Base-by-base conservation (phyloP, 2,888 invertebrate species). In the Lasioglossum calceatum region DNA sequence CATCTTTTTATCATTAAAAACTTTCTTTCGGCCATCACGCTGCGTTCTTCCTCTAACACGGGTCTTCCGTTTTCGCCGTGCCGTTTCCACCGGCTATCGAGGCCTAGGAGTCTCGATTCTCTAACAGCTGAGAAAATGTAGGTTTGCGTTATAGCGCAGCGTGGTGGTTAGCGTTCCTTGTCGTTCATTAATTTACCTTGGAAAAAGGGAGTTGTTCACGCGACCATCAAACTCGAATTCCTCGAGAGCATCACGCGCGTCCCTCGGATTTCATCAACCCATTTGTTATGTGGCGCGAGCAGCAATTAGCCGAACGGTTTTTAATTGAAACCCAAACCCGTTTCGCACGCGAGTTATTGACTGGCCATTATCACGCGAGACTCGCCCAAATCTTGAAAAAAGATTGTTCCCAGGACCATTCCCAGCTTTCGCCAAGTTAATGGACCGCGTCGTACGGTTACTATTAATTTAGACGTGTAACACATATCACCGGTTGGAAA, bases 251-350 rank as follows among this genome's bases (percentile, higher is more conserved):
- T 79, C 88, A 87, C 82, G 89, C 89, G 61, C 61, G 61, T 14
- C 32, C 32, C 67, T 8, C 36, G 67, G 67, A 78, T 71, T 91
- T 87, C 77, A 82, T 88, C 91, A 92, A 91, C 92, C 93, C 85
- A 93, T 73, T 93, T 93, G 87, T 88, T 88, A 93, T 92, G 87
- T 93, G 84, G 93, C 87, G 86, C 93, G 86, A 67, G 77, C 27
- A 50, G 61, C 71, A 44, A 78, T 78, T 78, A 67, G 50, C 2
- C 23, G 73, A 27, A 71, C 50, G 32, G 19, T 36, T 75, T 88
- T 79, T 88, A 91, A 91, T 90, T 86, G 79, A 77, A 54, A 76
- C 58, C 73, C 23, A 47, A 85, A 87, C 85, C 80, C 75, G 47
- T 76, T 79, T 86, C 79, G 44, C 77, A 78, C 44, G 42, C 47